These are phyloP conservation scores for Cheilosia variabilis DNA, from an alignment of 2,888 invertebrate species.

Conservation along the genomic window DNA sequence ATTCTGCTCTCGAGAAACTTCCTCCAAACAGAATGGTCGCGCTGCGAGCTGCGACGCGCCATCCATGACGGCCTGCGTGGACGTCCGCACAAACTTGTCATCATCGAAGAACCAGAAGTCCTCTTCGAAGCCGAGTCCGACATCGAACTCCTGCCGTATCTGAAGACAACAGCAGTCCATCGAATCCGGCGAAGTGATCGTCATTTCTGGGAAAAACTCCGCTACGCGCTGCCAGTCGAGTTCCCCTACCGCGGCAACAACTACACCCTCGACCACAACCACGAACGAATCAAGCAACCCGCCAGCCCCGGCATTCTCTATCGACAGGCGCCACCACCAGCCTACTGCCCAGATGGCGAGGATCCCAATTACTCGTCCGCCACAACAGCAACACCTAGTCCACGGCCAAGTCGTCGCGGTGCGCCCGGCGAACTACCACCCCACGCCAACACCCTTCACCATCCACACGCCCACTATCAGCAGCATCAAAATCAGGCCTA, in stretches of 20 bases:
- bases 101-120: constrained; percentile 93
- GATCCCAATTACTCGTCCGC: constrained; percentile 87
- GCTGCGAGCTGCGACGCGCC: constrained; percentile 94
- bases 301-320: constrained; percentile 83
- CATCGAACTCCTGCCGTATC: constrained; percentile 93
- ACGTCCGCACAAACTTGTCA: constrained; percentile 93
- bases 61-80: constrained; percentile 95
- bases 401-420: constrained; percentile 84
- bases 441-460: constrained; percentile 77
- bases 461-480: constrained; percentile 82
- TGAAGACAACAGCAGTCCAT: constrained; percentile 90
- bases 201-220: constrained; percentile 96
- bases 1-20: constrained; percentile 95
- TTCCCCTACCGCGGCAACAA: constrained; percentile 93
- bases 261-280: constrained; percentile 89
- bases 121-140: constrained; percentile 93
- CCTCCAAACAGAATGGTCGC: constrained; percentile 96
- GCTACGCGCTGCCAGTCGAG: constrained; percentile 93
- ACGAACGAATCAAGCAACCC: constrained; percentile 83
- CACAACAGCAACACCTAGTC: constrained; percentile 87
- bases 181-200: constrained; percentile 94
- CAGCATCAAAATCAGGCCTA: constrained; percentile 82
- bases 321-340: constrained; percentile 83
- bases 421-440: constrained; percentile 74
- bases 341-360: constrained; percentile 83